These are phyloP conservation scores for Naja naja DNA, from an alignment of 2,113 vertebrate genomes.

Conservation along the genomic window DNA sequence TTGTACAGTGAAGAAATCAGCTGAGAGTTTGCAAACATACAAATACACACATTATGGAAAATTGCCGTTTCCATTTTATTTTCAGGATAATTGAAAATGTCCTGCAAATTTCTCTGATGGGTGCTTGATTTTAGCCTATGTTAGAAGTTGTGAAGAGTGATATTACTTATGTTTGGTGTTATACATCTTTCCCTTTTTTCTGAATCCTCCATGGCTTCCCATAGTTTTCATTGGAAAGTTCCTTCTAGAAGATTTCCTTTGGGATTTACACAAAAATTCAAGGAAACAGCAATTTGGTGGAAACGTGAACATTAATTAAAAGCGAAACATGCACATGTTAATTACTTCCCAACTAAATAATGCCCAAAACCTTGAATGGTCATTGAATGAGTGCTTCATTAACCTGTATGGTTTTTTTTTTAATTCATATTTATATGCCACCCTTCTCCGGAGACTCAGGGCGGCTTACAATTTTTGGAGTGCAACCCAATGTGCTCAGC, in stretches of 20 bases:
- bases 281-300: background rate
- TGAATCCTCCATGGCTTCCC: background rate
- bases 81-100: background rate
- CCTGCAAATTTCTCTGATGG: background rate
- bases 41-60: background rate
- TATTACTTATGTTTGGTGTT: background rate
- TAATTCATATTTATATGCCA: too few relatives aligned
- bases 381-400: background rate
- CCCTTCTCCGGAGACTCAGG: too few relatives aligned
- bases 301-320: background rate
- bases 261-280: background rate
- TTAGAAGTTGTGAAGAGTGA: background rate
- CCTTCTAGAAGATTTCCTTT: background rate
- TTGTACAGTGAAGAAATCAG: background rate
- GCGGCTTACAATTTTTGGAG: too few relatives aligned
- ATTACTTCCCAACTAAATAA: background rate
- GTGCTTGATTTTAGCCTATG: background rate
- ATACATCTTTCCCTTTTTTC: background rate
- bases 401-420: background rate
- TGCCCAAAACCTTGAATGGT: background rate
- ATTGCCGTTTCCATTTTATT: background rate
- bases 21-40: background rate
- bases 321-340: background rate
- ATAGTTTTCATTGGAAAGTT: background rate
- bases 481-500: too few relatives aligned